A percentile compares a stretch with the other conserved stretches of the same genome.
phyloP scores from a whole-genome alignment of 2,888 invertebrate genomes.

The Melinaea menophilus region DNA sequence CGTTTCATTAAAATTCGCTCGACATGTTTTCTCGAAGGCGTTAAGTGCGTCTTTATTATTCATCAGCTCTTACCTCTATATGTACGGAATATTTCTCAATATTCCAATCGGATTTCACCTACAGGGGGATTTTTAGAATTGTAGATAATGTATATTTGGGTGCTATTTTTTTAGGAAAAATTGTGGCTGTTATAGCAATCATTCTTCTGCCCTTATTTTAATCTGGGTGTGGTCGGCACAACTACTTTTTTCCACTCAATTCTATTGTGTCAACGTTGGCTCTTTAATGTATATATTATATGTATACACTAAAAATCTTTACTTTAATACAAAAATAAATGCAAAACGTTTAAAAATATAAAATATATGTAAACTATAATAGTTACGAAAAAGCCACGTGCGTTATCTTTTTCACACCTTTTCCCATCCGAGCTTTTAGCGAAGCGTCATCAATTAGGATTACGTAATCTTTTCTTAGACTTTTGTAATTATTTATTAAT shows the following conservation, averaged over 20 bases:
- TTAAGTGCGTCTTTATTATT: constrained; percentile 57
- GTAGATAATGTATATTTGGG: not conserved
- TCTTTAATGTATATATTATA: no score
- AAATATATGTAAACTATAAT: not conserved
- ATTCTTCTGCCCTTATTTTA: no score
- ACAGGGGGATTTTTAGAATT: not conserved
- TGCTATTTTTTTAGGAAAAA: no score
- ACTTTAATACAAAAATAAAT: not conserved
- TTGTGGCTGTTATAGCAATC: no score
- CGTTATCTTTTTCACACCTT: constrained; percentile 12
- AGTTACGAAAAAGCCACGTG: no score
- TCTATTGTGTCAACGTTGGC: no score
- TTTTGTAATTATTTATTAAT: not conserved
- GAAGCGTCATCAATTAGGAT: constrained; percentile 49
- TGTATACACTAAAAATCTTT: no score
- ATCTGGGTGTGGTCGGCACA: no score
- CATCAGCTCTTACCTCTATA: constrained; percentile 43
- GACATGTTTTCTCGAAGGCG: constrained; percentile 39
- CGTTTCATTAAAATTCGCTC: constrained; percentile 35
- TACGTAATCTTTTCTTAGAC: constrained; percentile 28
- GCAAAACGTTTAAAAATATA: not conserved
- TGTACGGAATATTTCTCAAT: constrained; percentile 22
- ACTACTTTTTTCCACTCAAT: no score
- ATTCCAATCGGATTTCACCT: constrained; percentile 10
- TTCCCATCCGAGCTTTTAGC: constrained; percentile 43